Evolutionary conservation across 1,140 invertebrate species (phyloP).

Genomic region (Camponotus vicinus): DNA sequence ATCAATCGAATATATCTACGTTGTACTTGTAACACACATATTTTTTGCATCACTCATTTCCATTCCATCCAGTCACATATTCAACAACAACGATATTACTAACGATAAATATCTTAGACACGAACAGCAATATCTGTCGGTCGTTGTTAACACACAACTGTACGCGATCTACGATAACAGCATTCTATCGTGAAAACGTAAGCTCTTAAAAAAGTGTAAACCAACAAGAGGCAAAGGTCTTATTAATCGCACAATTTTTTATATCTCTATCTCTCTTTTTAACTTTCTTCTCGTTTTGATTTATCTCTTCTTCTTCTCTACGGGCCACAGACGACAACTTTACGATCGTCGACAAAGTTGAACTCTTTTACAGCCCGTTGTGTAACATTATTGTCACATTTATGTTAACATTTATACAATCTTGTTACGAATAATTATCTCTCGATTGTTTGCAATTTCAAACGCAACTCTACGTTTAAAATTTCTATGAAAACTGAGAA

Average conservation of each 20-base stretch:
- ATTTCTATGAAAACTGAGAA: background rate
- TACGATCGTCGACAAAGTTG: background rate
- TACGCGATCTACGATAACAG: slow-evolving; percentile 44
- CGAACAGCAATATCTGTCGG: slow-evolving; percentile 61
- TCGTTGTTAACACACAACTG: slow-evolving; percentile 36
- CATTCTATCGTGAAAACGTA: slow-evolving; percentile 50
- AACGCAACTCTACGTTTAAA: slow-evolving; percentile 14
- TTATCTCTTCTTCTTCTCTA: slow-evolving; percentile 10
- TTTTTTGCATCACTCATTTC: background rate
- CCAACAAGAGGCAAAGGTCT: slow-evolving; percentile 44
- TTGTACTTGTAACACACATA: slow-evolving; percentile 16
- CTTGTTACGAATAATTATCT: slow-evolving; percentile 43
- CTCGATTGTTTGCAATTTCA: slow-evolving; percentile 23
- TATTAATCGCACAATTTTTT: slow-evolving; percentile 61
- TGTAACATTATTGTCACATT: slow-evolving; percentile 57
- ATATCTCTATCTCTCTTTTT: slow-evolving; percentile 32
- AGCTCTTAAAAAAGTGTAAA: slow-evolving; percentile 61
- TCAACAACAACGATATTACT: slow-evolving; percentile 61
- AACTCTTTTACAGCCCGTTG: slow-evolving; percentile 24
- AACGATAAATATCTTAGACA: slow-evolving; percentile 72
- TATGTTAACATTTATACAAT: slow-evolving; percentile 52
- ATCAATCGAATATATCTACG: slow-evolving; percentile 6
- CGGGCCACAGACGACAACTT: background rate
- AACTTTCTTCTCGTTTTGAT: slow-evolving; percentile 32
- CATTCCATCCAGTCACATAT: slow-evolving; percentile 45